A percentile compares a stretch with the other conserved stretches of the same genome.
Conservation (phyloP, 2,888 invertebrate genomes). For the Latheticus oryzae region DNA sequence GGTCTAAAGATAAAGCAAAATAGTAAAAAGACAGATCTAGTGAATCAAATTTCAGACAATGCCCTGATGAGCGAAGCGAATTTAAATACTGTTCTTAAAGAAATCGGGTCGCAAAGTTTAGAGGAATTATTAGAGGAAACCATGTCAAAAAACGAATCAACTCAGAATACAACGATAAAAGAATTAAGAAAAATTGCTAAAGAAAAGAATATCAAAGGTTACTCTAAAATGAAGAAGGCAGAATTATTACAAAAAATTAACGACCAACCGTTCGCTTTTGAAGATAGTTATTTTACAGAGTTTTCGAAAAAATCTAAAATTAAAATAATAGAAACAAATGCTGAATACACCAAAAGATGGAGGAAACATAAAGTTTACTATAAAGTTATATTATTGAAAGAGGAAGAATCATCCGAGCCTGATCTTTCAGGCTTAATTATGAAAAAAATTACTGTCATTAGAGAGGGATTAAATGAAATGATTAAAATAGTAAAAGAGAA, state of each 20-base stretch:
- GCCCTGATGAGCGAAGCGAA: constrained; percentile 21
- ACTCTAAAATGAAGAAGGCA: no score
- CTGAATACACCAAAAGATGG: no score
- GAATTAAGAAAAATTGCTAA: constrained; percentile 27
- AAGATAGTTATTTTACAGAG: no score
- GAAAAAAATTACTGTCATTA: constrained; percentile 15
- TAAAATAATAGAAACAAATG: no score
- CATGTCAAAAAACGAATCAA: constrained; percentile 15
- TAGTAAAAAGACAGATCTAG: constrained; percentile 29
- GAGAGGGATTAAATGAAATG: constrained; percentile 18
- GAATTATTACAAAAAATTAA: no score
- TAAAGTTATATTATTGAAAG: constrained; percentile 13
- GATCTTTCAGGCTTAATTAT: constrained; percentile 7
- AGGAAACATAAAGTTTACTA: constrained; percentile 15
- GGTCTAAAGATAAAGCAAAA: constrained; percentile 19
- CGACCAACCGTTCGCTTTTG: no score
- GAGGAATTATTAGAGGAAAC: constrained; percentile 21
- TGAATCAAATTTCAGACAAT: constrained; percentile 28
- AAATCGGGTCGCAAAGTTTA: constrained; percentile 16
- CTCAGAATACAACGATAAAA: constrained; percentile 14
- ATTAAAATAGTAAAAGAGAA: constrained; percentile 17
- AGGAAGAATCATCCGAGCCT: constrained; percentile 15
- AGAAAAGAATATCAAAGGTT: constrained; percentile 18
- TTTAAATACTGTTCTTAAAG: constrained; percentile 22
- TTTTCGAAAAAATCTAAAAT: no score